Conservation (phyloP, 2,888 invertebrate species). For the Pilophorus perplexus region DNA sequence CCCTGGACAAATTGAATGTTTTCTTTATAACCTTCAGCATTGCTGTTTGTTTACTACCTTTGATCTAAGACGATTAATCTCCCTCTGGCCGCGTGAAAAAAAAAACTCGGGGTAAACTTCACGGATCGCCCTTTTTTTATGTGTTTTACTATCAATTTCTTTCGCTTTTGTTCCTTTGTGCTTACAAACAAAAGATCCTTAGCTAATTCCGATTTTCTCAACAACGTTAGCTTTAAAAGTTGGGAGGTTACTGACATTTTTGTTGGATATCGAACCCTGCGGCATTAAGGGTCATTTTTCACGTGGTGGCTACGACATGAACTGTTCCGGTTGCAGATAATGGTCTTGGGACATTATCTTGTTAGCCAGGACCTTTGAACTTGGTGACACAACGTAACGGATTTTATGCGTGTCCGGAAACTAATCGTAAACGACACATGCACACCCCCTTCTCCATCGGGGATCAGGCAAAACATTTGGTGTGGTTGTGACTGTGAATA, state of each 20-base stretch:
- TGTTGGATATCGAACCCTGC: no score
- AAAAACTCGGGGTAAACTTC: conserved; percentile 35
- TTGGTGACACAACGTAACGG: no score
- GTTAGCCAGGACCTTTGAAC: no score
- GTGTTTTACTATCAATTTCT: conserved; percentile 37
- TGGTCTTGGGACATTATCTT: no score
- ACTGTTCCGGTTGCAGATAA: no score
- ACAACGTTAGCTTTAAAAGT: conserved; percentile 17
- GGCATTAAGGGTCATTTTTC: no score
- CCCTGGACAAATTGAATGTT: conserved; percentile 39
- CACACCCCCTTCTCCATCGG: no score
- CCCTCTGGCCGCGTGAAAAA: conserved; percentile 17
- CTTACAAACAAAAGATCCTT: conserved; percentile 30
- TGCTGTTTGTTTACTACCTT: conserved; percentile 39
- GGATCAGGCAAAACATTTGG: no score
- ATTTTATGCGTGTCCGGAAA: no score
- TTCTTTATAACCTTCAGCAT: conserved; percentile 35
- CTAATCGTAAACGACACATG: no score
- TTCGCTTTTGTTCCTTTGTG: conserved; percentile 36
- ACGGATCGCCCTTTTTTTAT: conserved; percentile 33
- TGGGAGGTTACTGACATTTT: conserved; percentile 22
- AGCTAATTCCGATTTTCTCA: conserved; percentile 26
- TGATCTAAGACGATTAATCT: conserved; percentile 40
- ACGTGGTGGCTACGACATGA: no score
- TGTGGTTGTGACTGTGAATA: no score